A percentile compares a stretch with the other conserved stretches of the same genome.
phyloP scores from a whole-genome alignment of 2,888 invertebrate genomes.

The Callyntrura guangdongensis region DNA sequence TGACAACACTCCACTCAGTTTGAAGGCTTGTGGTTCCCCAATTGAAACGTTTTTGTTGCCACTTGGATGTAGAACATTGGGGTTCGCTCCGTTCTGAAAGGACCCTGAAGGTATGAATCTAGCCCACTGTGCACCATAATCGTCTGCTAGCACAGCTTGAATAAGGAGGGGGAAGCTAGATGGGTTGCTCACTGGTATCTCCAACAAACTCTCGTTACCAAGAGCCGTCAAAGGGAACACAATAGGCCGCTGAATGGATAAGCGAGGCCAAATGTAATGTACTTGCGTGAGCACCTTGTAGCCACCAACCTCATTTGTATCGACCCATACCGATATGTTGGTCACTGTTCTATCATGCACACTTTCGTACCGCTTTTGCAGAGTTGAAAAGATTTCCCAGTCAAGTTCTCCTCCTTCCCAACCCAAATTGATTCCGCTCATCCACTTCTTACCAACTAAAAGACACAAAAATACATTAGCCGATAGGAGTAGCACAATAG shows the following conservation, averaged over 20 bases:
- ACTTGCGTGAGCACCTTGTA: slow-evolving; percentile 84
- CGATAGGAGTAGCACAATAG: neutral
- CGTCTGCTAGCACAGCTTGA: slow-evolving; percentile 89
- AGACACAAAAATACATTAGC: neutral
- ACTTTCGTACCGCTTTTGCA: slow-evolving; percentile 83
- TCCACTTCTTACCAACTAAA: slow-evolving; percentile 83
- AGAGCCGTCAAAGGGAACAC: slow-evolving; percentile 84
- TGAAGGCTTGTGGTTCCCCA: slow-evolving; percentile 59
- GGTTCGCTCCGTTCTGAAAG: neutral
- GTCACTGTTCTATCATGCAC: slow-evolving; percentile 84
- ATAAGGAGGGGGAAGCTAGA: slow-evolving; percentile 89
- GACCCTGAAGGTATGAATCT: slow-evolving; percentile 44
- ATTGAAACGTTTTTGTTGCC: slow-evolving; percentile 52
- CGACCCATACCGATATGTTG: slow-evolving; percentile 85
- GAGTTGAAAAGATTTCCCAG: slow-evolving; percentile 79
- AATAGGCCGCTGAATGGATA: slow-evolving; percentile 79
- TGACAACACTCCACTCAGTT: slow-evolving; percentile 78
- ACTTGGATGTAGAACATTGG: neutral
- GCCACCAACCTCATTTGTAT: slow-evolving; percentile 81
- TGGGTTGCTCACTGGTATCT: slow-evolving; percentile 88
- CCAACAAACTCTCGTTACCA: slow-evolving; percentile 82
- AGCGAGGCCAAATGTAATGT: slow-evolving; percentile 84
- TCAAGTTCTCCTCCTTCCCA: slow-evolving; percentile 84
- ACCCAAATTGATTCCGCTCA: slow-evolving; percentile 76
- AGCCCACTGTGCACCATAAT: slow-evolving; percentile 83